Base-by-base conservation (phyloP, 2,797 vertebrate species). In the Poecilia picta region DNA sequence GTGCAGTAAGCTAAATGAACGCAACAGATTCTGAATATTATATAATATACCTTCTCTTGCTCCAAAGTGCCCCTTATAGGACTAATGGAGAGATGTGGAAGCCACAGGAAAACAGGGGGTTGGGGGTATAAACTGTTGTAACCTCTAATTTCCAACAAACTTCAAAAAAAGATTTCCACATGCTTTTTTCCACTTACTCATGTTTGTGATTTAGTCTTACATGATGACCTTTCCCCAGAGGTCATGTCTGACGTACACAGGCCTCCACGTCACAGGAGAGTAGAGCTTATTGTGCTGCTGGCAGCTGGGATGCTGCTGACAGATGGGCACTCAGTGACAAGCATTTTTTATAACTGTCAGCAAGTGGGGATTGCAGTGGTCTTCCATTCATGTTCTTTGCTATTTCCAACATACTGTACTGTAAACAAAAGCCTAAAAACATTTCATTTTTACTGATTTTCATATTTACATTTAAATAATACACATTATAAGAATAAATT, bases 21-120 rank as follows among this genome's bases (percentile, higher is more conserved):
- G 79, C 86, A 59, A 83, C 68, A 81, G 83, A 71, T 55, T 11
- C 13, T 43, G 25, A 73, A 53, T 73, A 84, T 88, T 64, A 84
- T 83, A 87, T 85, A 85, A 89, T 77, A 62, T 62, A 12, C 74
- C 80, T 82, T 81, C 75, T 72, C 53, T 12, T 25, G 73, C 62
- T 85, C 53, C 87, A 88, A 90, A 90, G 88, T 86, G 81, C n/a
- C 49, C 82, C 76, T 83, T 81, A 57, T 74, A 66, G 82, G 84
- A 90, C 89, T 90, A 88, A 85, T 75, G 55, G 55, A 6, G 71
- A 45, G 46, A 64, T 8, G 20, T 59, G 51, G 80, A 78, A 75
- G 87, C 80, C 74, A 49, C 18, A 47, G 33, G 23, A 45, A 53
- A 53, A 51, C 45, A 4, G 13, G 13, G 13, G 4, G 13, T 46